Percentiles rank a stretch among this genome's conserved stretches.
These are phyloP conservation scores for Phenacoccus solenopsis DNA, from an alignment of 1,140 invertebrate genomes.

Conservation along the genomic window DNA sequence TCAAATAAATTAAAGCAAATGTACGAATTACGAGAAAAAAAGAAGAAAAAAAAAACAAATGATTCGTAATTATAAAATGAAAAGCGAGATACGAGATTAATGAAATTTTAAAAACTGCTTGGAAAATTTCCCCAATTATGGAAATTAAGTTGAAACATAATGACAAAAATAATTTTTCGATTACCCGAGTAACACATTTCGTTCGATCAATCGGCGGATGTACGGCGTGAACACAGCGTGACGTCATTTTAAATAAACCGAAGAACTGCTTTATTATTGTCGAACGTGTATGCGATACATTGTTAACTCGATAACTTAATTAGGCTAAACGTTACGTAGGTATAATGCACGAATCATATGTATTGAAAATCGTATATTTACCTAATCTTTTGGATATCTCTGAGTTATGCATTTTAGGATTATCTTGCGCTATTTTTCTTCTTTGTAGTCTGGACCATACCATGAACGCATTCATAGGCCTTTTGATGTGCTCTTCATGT, in stretches of 20 bases:
- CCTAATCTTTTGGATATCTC: constrained; percentile 86
- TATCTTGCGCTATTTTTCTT: constrained; percentile 83
- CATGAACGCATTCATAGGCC: constrained; percentile 85
- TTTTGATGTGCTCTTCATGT: constrained; percentile 49
- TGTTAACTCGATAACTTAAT: background rate
- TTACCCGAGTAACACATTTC: background rate
- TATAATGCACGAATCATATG: no score
- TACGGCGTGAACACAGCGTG: background rate
- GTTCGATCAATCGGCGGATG: background rate
- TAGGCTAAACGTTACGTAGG: no score
- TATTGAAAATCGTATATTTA: background rate
- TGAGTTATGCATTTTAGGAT: constrained; percentile 96
- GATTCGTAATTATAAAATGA: no score
- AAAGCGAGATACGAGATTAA: no score
- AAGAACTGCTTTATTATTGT: background rate
- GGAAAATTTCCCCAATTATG: no score
- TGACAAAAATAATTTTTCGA: background rate
- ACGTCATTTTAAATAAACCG: background rate
- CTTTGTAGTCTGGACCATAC: constrained; percentile 75
- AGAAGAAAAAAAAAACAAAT: no score
- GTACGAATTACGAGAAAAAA: no score
- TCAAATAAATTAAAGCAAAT: no score
- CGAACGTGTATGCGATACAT: background rate
- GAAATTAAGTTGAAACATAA: no score
- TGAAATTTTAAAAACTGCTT: no score